These are phyloP conservation scores for Alethe diademata DNA, from an alignment of 2,113 vertebrate species.

Conservation along the genomic window DNA sequence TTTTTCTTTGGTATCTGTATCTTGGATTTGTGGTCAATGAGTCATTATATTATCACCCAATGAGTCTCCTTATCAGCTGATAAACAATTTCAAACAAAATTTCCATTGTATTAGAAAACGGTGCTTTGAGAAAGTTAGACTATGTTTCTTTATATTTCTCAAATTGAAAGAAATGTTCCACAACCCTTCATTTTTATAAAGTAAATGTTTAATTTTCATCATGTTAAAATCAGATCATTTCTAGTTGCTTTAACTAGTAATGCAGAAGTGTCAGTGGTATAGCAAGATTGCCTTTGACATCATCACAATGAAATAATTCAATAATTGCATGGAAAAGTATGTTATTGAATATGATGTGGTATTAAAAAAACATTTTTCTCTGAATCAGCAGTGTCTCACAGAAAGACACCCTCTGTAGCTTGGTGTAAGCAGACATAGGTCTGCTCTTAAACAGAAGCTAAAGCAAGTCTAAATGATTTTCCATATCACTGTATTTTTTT, in stretches of 20 bases:
- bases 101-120: not conserved
- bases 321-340: not conserved
- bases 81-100: not conserved
- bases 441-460: not conserved
- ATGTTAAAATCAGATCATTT: not conserved
- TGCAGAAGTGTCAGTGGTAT: not conserved
- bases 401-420: not conserved
- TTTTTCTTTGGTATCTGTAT: not conserved
- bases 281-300: not conserved
- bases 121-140: not conserved
- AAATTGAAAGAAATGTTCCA: not conserved
- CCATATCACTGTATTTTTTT: accelerated
- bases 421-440: not conserved
- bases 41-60: not conserved
- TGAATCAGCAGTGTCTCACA: not conserved
- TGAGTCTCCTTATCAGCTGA: not conserved
- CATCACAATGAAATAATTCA: not conserved
- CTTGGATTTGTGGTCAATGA: not conserved
- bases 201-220: not conserved
- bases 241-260: not conserved
- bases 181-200: not conserved
- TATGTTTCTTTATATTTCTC: not conserved
- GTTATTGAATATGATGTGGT: not conserved
- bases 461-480: not conserved
- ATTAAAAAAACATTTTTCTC: not conserved